These are phyloP conservation scores for Anthoscopus minutus DNA, from an alignment of 2,113 vertebrate genomes.

Conservation along the genomic window DNA sequence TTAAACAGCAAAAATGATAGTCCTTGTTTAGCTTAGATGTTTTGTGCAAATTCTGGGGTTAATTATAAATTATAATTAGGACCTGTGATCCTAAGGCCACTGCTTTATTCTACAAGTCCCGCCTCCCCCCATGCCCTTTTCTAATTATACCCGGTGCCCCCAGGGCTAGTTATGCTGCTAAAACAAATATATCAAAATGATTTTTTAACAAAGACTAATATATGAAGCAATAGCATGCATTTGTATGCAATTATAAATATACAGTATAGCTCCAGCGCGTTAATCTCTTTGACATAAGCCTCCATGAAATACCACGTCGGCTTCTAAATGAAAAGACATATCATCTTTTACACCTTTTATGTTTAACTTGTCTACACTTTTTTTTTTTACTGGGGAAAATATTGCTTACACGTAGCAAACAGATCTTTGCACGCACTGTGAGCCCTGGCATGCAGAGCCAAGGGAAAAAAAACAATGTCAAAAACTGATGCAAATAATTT, in stretches of 20 bases:
- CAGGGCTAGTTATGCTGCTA: conserved; percentile 71
- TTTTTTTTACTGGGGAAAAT: conserved; percentile 38
- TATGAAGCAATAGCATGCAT: conserved; percentile 61
- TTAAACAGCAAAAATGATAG: conserved; percentile 45
- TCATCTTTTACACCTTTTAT: conserved; percentile 63
- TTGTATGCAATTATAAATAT: conserved; percentile 51
- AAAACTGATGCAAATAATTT: conserved; percentile 64
- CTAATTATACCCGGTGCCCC: conserved; percentile 72
- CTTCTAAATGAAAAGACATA: conserved; percentile 32
- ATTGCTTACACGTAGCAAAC: conserved; percentile 60
- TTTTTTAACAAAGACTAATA: conserved; percentile 69
- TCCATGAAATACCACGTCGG: conserved; percentile 9
- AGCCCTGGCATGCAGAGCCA: conserved; percentile 54
- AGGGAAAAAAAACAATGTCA: conserved; percentile 63
- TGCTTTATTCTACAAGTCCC: conserved; percentile 66
- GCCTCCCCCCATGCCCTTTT: conserved; percentile 64
- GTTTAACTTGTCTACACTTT: conserved; percentile 56
- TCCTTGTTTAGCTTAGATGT: conserved; percentile 45
- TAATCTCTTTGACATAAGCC: conserved; percentile 60
- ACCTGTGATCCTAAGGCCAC: conserved; percentile 65
- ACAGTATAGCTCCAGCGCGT: conserved; percentile 22
- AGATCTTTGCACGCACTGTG: conserved; percentile 56
- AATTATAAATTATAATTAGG: conserved; percentile 76
- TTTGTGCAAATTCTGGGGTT: conserved; percentile 58
- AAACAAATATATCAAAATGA: conserved; percentile 79